These are phyloP conservation scores for Perccottus glenii DNA, from an alignment of 2,113 vertebrate species.

Conservation along the genomic window DNA sequence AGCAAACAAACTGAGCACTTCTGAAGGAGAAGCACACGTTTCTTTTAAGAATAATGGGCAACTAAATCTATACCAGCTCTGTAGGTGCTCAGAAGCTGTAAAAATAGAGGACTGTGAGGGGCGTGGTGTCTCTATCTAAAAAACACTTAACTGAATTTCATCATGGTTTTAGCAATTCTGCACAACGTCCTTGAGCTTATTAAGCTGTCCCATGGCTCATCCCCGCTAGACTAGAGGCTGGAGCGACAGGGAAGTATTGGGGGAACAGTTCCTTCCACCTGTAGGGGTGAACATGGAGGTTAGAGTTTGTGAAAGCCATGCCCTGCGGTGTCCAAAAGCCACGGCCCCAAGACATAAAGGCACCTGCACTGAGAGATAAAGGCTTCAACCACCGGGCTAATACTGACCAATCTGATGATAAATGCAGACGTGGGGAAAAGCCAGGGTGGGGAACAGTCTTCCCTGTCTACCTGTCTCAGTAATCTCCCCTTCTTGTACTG, in stretches of 20 bases:
- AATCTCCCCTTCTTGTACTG: slow-evolving; percentile 69
- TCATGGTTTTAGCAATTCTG: too few relatives aligned
- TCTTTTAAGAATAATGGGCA: too few relatives aligned
- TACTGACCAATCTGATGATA: slow-evolving; percentile 78
- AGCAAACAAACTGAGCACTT: too few relatives aligned
- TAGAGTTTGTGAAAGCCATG: slow-evolving; percentile 51
- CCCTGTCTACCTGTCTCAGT: slow-evolving; percentile 66
- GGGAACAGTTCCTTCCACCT: slow-evolving; percentile 64
- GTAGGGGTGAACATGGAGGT: slow-evolving; percentile 63
- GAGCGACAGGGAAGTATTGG: slow-evolving; percentile 22
- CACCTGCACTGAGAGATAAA: slow-evolving; percentile 81
- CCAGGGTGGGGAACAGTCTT: slow-evolving; percentile 62
- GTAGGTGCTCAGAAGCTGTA: too few relatives aligned
- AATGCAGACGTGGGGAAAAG: slow-evolving; percentile 66
- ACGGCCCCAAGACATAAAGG: slow-evolving; percentile 67
- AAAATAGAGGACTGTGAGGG: too few relatives aligned
- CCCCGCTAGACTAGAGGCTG: neutral
- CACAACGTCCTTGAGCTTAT: neutral
- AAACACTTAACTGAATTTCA: too few relatives aligned
- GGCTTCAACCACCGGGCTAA: slow-evolving; percentile 81
- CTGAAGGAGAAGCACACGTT: too few relatives aligned
- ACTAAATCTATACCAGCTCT: too few relatives aligned
- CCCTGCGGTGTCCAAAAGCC: slow-evolving; percentile 58
- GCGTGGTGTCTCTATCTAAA: too few relatives aligned
- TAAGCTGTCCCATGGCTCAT: too few relatives aligned